A percentile compares a stretch with the other conserved stretches of the same genome.
phyloP scores from a whole-genome alignment of 92 coral and sea anemone genomes.

The Galaxea fascicularis region DNA sequence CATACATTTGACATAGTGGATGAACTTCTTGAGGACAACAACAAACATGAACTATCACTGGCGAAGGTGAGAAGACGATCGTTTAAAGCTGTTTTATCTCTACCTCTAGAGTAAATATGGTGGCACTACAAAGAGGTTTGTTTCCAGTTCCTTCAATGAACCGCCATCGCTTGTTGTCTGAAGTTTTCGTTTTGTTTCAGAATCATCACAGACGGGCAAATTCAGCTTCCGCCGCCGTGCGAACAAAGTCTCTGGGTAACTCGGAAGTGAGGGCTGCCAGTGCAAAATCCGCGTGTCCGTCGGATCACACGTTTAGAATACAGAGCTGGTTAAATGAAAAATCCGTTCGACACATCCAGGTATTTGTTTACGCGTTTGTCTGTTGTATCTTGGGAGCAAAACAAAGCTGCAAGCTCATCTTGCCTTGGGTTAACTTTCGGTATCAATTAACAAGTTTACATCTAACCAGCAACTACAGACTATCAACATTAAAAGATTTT shows the following conservation, averaged over 20 bases:
- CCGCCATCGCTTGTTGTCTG: neutral
- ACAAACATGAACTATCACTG: slow-evolving; percentile 48
- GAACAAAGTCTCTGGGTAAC: slow-evolving; percentile 17
- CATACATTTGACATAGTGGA: slow-evolving; percentile 87
- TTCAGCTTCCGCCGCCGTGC: slow-evolving; percentile 56
- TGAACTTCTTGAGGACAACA: slow-evolving; percentile 80
- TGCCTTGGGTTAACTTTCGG: neutral
- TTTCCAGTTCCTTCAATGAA: neutral
- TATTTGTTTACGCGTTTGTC: slow-evolving; percentile 17
- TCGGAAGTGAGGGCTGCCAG: slow-evolving; percentile 32
- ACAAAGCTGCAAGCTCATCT: too few species aligned
- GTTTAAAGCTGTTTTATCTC: neutral
- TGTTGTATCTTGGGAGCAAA: too few species aligned
- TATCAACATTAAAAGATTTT: neutral
- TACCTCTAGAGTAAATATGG: neutral
- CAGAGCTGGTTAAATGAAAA: slow-evolving; percentile 95
- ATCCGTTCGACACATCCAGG: slow-evolving; percentile 92
- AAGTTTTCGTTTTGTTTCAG: slow-evolving; percentile 3
- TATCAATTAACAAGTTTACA: too few species aligned
- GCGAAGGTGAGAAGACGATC: slow-evolving; percentile 47
- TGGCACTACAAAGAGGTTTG: neutral
- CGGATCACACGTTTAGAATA: slow-evolving; percentile 82
- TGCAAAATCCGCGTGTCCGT: slow-evolving; percentile 40
- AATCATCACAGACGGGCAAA: slow-evolving; percentile 59
- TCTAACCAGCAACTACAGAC: neutral